phyloP scores from a whole-genome alignment of 2,797 vertebrate genomes.

The Enteromius anoplus region DNA sequence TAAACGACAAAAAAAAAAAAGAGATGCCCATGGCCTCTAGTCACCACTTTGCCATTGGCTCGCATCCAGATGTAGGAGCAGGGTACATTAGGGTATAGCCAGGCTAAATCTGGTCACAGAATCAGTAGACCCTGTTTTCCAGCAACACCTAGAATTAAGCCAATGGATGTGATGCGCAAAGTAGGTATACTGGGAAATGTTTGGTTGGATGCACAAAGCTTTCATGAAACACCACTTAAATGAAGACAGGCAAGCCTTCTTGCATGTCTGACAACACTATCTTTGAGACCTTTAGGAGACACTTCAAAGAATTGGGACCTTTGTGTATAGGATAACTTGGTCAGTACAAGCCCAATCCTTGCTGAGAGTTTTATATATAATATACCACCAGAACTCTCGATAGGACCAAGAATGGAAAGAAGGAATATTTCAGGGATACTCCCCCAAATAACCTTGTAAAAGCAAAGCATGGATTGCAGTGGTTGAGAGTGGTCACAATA shows the following conservation, averaged over 20 bases:
- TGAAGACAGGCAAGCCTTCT: conserved; percentile 51
- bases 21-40: conserved; percentile 66
- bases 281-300: conserved; percentile 49
- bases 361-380: conserved; percentile 10
- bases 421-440: conserved; percentile 56
- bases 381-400: conserved; percentile 25
- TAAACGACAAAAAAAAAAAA: conserved; percentile 58
- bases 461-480: conserved; percentile 52
- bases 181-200: conserved; percentile 55
- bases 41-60: conserved; percentile 36
- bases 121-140: conserved; percentile 42
- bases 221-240: conserved; percentile 52
- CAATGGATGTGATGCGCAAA: conserved; percentile 43
- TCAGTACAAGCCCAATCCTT: conserved; percentile 28
- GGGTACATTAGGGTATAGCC: conserved; percentile 14
- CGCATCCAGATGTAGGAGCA: conserved; percentile 13
- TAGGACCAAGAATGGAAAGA: conserved; percentile 53
- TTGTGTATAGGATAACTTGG: conserved; percentile 33
- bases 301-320: conserved; percentile 39
- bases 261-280: conserved; percentile 46
- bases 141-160: conserved; percentile 34
- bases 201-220: conserved; percentile 64
- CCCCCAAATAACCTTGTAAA: conserved; percentile 50
- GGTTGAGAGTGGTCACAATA: conserved; percentile 50
- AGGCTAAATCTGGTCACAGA: neutral